Evolutionary conservation across 2,797 vertebrate genomes (phyloP).

Genomic region (Paguma larvata): DNA sequence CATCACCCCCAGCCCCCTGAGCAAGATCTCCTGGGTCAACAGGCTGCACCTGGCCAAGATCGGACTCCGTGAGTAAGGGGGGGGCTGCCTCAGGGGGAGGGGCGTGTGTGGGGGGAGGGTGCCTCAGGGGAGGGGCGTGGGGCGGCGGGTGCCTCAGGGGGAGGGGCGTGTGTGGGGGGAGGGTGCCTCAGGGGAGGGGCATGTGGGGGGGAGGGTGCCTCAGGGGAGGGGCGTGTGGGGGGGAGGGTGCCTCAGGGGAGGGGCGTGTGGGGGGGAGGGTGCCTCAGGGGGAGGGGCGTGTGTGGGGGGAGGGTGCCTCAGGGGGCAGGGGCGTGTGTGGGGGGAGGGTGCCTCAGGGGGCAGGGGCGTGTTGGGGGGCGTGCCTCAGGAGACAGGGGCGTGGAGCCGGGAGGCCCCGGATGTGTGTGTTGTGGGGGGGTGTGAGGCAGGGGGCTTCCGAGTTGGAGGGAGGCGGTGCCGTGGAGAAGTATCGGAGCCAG

Average conservation of each 20-base stretch:
- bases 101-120: not conserved
- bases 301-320: not conserved
- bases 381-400: not conserved
- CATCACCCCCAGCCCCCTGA: conserved; percentile 94
- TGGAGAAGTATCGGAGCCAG: not conserved
- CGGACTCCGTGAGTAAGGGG: conserved; percentile 91
- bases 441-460: not conserved
- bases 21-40: conserved; percentile 97
- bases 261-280: not conserved
- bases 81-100: accelerated
- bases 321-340: too few species aligned
- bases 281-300: accelerated
- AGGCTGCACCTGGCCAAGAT: conserved; percentile 94
- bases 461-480: not conserved
- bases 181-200: not conserved
- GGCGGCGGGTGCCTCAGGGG: too few species aligned
- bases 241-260: not conserved
- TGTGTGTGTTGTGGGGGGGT: accelerated
- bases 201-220: not conserved
- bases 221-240: not conserved
- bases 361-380: not conserved
- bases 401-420: not conserved
- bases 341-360: too few species aligned
- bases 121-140: not conserved
- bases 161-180: too few species aligned